Conservation (phyloP, 2,888 invertebrate genomes). For the Scaptomyza reducta region DNA sequence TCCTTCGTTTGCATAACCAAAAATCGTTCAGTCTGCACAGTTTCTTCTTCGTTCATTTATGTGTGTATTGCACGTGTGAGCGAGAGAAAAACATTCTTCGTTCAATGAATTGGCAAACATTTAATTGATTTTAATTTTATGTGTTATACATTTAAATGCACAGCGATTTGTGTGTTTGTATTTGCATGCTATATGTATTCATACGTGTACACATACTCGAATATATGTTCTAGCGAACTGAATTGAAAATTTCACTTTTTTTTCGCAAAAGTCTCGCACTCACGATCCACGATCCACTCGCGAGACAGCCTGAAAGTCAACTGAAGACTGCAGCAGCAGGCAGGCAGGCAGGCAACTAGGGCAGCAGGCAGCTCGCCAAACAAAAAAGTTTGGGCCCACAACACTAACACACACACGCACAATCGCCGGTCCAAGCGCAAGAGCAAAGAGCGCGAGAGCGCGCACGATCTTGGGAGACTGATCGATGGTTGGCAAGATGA, state of each 20-base stretch:
- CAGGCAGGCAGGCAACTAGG: slow-evolving; percentile 22
- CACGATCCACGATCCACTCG: slow-evolving; percentile 39
- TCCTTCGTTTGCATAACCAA: slow-evolving; percentile 52
- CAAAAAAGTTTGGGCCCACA: slow-evolving; percentile 14
- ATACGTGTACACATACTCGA: slow-evolving; percentile 36
- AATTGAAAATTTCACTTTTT: slow-evolving; percentile 41
- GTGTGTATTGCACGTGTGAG: slow-evolving; percentile 26
- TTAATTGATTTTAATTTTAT: slow-evolving; percentile 50
- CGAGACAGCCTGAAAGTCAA: slow-evolving; percentile 57
- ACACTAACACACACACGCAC: slow-evolving; percentile 10
- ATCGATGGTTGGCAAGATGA: slow-evolving; percentile 18
- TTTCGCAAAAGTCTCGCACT: slow-evolving; percentile 23
- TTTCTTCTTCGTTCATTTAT: slow-evolving; percentile 10
- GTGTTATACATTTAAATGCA: slow-evolving; percentile 1
- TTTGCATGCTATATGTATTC: neutral
- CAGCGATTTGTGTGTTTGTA: neutral
- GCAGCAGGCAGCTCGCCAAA: slow-evolving; percentile 28
- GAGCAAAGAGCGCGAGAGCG: neutral
- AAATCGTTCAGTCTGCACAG: slow-evolving; percentile 4
- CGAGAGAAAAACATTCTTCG: neutral
- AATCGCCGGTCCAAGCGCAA: slow-evolving; percentile 14
- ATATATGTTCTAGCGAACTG: slow-evolving; percentile 32
- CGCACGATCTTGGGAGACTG: neutral
- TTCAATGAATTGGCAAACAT: slow-evolving; percentile 15
- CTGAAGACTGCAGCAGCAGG: slow-evolving; percentile 51